Conservation (phyloP, 2,888 invertebrate genomes). For the Eudemis profundana region DNA sequence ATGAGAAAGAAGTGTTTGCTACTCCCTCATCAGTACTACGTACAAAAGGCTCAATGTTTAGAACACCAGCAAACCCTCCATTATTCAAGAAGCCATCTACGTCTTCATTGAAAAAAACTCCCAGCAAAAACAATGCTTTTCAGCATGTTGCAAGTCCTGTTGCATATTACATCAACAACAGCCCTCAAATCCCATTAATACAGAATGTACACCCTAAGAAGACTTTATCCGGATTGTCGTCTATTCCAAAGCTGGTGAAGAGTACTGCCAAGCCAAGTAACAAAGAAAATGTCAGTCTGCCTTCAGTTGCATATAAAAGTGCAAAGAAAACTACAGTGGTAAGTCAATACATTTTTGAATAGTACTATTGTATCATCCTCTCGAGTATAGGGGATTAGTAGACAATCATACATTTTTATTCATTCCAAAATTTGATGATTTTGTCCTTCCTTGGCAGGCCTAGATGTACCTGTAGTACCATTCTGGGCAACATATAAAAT, state of each 20-base stretch:
- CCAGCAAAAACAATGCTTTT: conserved; percentile 58
- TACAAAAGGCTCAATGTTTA: conserved; percentile 53
- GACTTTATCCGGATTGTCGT: conserved; percentile 60
- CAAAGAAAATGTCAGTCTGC: conserved; percentile 68
- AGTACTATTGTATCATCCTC: not conserved
- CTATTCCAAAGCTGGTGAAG: conserved; percentile 64
- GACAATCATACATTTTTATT: too few relatives aligned
- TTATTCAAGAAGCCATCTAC: conserved; percentile 55
- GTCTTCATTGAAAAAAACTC: conserved; percentile 58
- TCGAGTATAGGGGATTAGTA: not conserved
- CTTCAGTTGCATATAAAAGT: conserved; percentile 67
- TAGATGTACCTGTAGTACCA: too few relatives aligned
- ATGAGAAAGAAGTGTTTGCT: conserved; percentile 43
- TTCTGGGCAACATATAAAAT: too few relatives aligned
- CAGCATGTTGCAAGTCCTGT: conserved; percentile 73
- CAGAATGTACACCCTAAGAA: conserved; percentile 68
- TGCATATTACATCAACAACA: conserved; percentile 71
- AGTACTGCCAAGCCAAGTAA: conserved; percentile 51
- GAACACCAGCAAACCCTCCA: conserved; percentile 60
- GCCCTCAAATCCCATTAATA: conserved; percentile 65
- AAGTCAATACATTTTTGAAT: conserved; percentile 47
- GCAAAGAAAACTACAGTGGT: conserved; percentile 73
- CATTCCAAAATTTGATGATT: too few relatives aligned
- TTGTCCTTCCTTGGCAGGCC: too few relatives aligned
- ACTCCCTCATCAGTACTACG: conserved; percentile 50